Evolutionary conservation across 2,797 vertebrate genomes (phyloP).

Genomic region (Ctenopoma multispine): DNA sequence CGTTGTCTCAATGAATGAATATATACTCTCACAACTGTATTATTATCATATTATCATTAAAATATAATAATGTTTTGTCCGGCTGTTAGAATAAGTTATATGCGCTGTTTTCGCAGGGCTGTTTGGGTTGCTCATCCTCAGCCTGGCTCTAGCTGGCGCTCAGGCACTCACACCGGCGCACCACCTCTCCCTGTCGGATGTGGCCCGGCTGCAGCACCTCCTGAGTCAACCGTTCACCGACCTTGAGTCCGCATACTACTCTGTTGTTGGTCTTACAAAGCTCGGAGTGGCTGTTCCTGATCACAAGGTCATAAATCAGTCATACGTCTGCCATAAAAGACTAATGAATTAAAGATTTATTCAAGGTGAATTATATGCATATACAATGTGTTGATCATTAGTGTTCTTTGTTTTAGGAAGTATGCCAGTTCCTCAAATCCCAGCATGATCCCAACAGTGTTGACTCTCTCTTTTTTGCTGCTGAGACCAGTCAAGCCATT

Average conservation of each 20-base stretch:
- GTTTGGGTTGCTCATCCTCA: conserved; percentile 77
- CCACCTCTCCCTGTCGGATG: conserved; percentile 88
- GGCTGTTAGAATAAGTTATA: background rate
- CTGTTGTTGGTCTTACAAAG: conserved; percentile 88
- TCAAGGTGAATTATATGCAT: background rate
- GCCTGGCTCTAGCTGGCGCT: conserved; percentile 74
- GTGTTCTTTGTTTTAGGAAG: conserved; percentile 78
- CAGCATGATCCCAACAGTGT: conserved; percentile 90
- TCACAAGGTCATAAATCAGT: conserved; percentile 81
- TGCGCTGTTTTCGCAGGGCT: conserved; percentile 74
- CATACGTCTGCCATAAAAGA: fast-evolving
- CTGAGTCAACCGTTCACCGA: conserved; percentile 87
- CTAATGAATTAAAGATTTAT: background rate
- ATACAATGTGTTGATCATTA: fast-evolving
- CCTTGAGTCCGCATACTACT: conserved; percentile 91
- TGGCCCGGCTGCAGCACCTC: conserved; percentile 87
- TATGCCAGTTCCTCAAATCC: conserved; percentile 91
- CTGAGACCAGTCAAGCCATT: conserved; percentile 90
- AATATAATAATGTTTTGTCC: background rate
- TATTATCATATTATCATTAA: too few relatives aligned
- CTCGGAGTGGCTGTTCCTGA: conserved; percentile 87
- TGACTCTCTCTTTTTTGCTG: conserved; percentile 94
- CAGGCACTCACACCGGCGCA: conserved; percentile 89
- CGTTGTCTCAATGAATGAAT: conserved; percentile 42
- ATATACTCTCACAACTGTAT: background rate